Conservation (phyloP, 1,140 invertebrate genomes). For the Sarcophaga peregrina region DNA sequence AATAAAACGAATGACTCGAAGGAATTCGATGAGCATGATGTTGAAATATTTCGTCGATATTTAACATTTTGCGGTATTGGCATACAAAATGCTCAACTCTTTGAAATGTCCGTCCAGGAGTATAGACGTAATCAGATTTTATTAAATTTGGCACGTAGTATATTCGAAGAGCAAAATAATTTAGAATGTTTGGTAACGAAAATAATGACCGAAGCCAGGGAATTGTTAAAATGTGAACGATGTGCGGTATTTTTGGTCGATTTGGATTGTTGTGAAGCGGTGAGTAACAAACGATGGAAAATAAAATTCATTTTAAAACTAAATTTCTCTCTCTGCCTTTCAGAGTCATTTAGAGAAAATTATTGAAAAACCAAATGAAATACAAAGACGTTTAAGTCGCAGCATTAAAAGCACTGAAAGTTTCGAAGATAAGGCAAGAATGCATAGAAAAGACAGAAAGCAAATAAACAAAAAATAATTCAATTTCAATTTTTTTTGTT, state of each 20-base stretch:
- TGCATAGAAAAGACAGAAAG: no score
- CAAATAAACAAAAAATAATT: neutral
- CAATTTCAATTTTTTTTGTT: slow-evolving; percentile 24
- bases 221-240: slow-evolving; percentile 90
- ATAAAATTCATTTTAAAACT: slow-evolving; percentile 32
- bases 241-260: slow-evolving; percentile 91
- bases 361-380: slow-evolving; percentile 77
- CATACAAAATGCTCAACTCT: slow-evolving; percentile 96
- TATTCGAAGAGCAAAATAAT: slow-evolving; percentile 94
- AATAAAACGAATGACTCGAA: slow-evolving; percentile 90
- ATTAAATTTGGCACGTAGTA: slow-evolving; percentile 85
- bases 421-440: slow-evolving; percentile 72
- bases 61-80: slow-evolving; percentile 97
- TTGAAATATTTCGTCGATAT: slow-evolving; percentile 88
- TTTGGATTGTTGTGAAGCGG: slow-evolving; percentile 85
- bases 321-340: slow-evolving; percentile 53
- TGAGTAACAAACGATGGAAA: slow-evolving; percentile 67
- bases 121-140: slow-evolving; percentile 94
- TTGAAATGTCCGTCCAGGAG: slow-evolving; percentile 93
- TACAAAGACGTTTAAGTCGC: slow-evolving; percentile 77
- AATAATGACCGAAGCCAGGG: slow-evolving; percentile 95
- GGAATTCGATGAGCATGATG: slow-evolving; percentile 89
- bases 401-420: slow-evolving; percentile 78
- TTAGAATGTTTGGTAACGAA: slow-evolving; percentile 93
- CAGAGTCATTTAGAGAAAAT: slow-evolving; percentile 87